Evolutionary conservation across 2,888 invertebrate species (phyloP), one percentile per base, ranked within the genome.

Genomic region (Drosophila subquinaria): DNA sequence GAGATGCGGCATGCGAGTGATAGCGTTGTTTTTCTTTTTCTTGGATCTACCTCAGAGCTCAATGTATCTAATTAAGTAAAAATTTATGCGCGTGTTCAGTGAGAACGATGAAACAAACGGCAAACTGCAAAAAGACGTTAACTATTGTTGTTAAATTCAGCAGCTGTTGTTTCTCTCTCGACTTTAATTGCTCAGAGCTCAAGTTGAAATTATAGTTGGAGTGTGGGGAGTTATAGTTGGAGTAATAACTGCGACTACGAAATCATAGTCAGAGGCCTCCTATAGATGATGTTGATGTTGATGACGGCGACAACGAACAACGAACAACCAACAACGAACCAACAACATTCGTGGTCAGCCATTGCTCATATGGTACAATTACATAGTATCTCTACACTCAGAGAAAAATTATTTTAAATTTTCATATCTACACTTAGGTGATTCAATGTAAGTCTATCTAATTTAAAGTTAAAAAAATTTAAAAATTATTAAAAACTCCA

Each of bases 71-170:
- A 90, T 90, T 91, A 90, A 87, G 81, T 83, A 73, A 65, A 85
- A 90, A 88, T 90, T 91, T 91, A 90, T 90, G 90, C 91, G 89
- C 90, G 88, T 89, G 82, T 91, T 90, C 91, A 91, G 65, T 90
- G 91, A 90, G 83, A 88, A 90, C 87, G 90, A 84, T 87, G 85
- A 88, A 84, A 84, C 81, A 79, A 82, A 87, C 82, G 87, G 81
- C 82, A 81, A 83, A 73, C 74, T 53, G 68, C 74, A 73, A 71
- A 69, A 79, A 82, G 86, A 77, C 79, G 80, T 78, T 76, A 85
- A 70, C 82, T 76, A 78, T 82, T 73, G 63, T 65, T 50, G 50
- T 60, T 47, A 30, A 51, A 59, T 36, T 57, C 47, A 27, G 36
- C 42, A 33, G 51, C 35, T 23, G 60, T 27, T 50, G 30, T 36